These are phyloP conservation scores for Atractosteus spatula DNA, from an alignment of 2,113 vertebrate genomes.

Conservation along the genomic window DNA sequence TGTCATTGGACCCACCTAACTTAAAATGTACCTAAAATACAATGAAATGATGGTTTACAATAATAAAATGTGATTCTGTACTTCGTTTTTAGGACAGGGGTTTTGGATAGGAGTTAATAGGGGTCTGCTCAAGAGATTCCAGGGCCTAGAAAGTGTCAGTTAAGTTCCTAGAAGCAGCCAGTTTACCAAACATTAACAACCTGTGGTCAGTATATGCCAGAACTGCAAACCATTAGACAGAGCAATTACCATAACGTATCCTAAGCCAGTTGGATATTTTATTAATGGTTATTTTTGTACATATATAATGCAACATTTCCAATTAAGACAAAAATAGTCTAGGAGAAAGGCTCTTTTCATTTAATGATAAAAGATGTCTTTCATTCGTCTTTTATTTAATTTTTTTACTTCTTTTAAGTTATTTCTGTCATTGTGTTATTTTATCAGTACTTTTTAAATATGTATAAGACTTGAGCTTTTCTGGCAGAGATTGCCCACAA, in stretches of 20 bases:
- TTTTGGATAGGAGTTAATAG: constrained; percentile 27
- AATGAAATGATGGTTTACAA: constrained; percentile 36
- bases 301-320: too few species aligned
- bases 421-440: too few species aligned
- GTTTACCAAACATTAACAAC: too few species aligned
- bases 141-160: constrained; percentile 19
- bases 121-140: constrained; percentile 29
- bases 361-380: background rate
- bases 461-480: constrained; percentile 31
- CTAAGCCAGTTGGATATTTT: too few species aligned
- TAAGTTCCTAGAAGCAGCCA: constrained; percentile 60
- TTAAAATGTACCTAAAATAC: constrained; percentile 14
- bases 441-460: too few species aligned
- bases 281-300: too few species aligned
- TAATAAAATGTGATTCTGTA: constrained; percentile 58
- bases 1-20: constrained; percentile 9
- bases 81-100: constrained; percentile 32
- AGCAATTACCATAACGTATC: too few species aligned
- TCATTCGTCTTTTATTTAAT: constrained; percentile 4
- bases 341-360: too few species aligned
- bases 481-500: constrained; percentile 34
- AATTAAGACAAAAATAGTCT: too few species aligned
- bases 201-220: too few species aligned
- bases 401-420: constrained; percentile 6
- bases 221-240: too few species aligned